Evolutionary conservation across 2,888 invertebrate genomes (phyloP).

Genomic region (Parnassius mnemosyne): DNA sequence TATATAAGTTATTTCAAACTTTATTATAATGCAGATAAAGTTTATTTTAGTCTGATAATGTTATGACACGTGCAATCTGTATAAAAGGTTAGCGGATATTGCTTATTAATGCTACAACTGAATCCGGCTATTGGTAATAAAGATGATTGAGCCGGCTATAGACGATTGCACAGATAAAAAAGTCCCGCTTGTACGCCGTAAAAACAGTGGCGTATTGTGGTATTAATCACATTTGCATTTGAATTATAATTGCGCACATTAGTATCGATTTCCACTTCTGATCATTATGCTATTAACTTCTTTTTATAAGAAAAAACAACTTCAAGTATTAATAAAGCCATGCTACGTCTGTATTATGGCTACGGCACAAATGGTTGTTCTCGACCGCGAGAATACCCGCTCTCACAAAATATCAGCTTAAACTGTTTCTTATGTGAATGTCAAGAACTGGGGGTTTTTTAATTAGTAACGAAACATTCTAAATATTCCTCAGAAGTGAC

Average conservation of each 20-base stretch:
- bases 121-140: constrained; percentile 69
- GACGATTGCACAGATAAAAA: constrained; percentile 35
- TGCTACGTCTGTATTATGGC: too few relatives aligned
- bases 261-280: background rate
- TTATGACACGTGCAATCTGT: constrained; percentile 60
- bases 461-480: too few relatives aligned
- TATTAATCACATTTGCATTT: constrained; percentile 21
- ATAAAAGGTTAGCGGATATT: constrained; percentile 71
- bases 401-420: too few relatives aligned
- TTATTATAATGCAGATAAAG: constrained; percentile 27
- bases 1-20: constrained; percentile 9
- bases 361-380: too few relatives aligned
- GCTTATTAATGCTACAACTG: constrained; percentile 71
- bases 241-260: constrained; percentile 5
- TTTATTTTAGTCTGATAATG: constrained; percentile 31
- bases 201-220: constrained; percentile 12
- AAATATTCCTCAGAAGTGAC: too few relatives aligned
- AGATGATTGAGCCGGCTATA: constrained; percentile 55
- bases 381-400: too few relatives aligned
- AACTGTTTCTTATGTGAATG: too few relatives aligned
- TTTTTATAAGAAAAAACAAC: too few relatives aligned
- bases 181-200: constrained; percentile 14
- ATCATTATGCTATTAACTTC: too few relatives aligned
- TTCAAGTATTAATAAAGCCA: too few relatives aligned
- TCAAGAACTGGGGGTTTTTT: too few relatives aligned